These are phyloP conservation scores for Hippocampus abdominalis DNA, from an alignment of 2,113 vertebrate genomes.

Conservation along the genomic window DNA sequence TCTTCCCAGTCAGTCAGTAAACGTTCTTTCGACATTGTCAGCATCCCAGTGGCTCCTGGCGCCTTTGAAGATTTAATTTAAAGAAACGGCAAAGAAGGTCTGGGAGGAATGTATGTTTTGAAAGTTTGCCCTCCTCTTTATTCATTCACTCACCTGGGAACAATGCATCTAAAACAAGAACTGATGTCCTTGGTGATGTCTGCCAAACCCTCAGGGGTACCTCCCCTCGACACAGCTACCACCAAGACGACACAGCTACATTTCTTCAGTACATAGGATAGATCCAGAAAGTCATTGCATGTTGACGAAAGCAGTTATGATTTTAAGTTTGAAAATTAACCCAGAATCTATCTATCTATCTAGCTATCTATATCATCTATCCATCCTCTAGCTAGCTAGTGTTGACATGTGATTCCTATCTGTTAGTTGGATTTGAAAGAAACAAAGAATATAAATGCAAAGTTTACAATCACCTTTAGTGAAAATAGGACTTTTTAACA, in stretches of 20 bases:
- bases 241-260: conserved; percentile 5
- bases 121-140: conserved; percentile 40
- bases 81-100: conserved; percentile 27
- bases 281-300: conserved; percentile 3
- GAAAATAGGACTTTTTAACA: too few species aligned
- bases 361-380: too few species aligned
- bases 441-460: too few species aligned
- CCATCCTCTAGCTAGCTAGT: too few species aligned
- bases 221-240: conserved; percentile 8
- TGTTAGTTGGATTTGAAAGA: too few species aligned
- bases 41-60: conserved; percentile 38
- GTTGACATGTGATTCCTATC: too few species aligned
- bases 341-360: neutral
- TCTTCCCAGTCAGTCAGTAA: conserved; percentile 35
- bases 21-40: conserved; percentile 43
- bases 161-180: conserved; percentile 51
- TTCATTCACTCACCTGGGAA: conserved; percentile 50
- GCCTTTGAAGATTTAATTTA: conserved; percentile 55
- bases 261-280: neutral
- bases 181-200: conserved; percentile 34
- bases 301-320: neutral
- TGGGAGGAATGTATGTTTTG: conserved; percentile 44
- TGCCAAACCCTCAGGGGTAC: conserved; percentile 37
- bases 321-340: neutral
- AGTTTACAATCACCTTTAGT: too few species aligned